Evolutionary conservation across 2,888 invertebrate genomes (phyloP).

Genomic region (Cephus pulcher): DNA sequence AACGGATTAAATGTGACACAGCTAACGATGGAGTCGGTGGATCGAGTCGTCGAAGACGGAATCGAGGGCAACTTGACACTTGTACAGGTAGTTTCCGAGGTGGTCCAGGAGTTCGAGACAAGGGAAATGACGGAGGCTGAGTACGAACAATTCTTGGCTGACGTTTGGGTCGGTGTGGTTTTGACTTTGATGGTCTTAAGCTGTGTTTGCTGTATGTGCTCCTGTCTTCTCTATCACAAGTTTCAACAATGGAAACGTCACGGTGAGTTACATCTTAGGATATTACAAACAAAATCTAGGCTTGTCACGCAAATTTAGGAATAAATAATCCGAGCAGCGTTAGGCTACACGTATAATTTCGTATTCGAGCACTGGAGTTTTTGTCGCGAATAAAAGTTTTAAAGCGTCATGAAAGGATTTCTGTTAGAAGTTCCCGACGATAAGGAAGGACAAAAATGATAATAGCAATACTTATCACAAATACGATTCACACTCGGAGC

Average conservation of each 20-base stretch:
- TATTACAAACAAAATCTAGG: too few species aligned
- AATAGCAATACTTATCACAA: not conserved
- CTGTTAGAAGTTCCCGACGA: not conserved
- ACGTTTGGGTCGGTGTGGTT: slow-evolving; percentile 75
- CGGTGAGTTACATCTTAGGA: slow-evolving; percentile 65
- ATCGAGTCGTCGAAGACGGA: slow-evolving; percentile 13
- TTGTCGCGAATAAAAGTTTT: not conserved
- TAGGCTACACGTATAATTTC: not conserved
- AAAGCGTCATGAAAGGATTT: not conserved
- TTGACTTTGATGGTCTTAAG: slow-evolving; percentile 72
- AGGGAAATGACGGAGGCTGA: slow-evolving; percentile 60
- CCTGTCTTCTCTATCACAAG: slow-evolving; percentile 74
- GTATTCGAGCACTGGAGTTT: not conserved
- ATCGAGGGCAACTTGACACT: slow-evolving; percentile 16
- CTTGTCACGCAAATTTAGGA: not conserved
- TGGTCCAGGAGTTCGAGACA: slow-evolving; percentile 21
- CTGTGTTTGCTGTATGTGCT: slow-evolving; percentile 74
- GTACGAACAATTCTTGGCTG: slow-evolving; percentile 72
- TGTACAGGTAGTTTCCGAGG: slow-evolving; percentile 22
- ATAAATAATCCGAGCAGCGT: not conserved
- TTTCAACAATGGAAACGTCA: slow-evolving; percentile 75
- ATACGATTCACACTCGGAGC: not conserved
- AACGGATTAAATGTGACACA: slow-evolving; percentile 15
- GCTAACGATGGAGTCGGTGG: slow-evolving; percentile 13
- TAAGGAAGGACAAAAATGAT: not conserved